Evolutionary conservation across 1,140 invertebrate species (phyloP).

Genomic region (Heliconius hewitsoni): DNA sequence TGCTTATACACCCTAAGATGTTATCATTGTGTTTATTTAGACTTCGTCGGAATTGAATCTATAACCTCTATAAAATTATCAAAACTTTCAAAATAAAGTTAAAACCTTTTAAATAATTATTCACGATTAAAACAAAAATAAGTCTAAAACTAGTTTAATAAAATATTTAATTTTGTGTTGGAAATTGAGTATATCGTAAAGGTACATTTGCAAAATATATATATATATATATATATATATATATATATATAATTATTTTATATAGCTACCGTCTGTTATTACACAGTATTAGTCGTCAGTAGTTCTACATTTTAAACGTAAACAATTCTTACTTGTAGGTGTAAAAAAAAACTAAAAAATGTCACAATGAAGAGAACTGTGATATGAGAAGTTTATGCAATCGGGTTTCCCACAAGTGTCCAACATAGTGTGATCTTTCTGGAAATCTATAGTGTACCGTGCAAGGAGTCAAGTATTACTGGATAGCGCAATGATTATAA

Average conservation of each 20-base stretch:
- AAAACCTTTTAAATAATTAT: too few species aligned
- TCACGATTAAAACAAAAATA: neutral
- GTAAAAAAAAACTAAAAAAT: conserved; percentile 21
- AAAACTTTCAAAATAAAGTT: too few species aligned
- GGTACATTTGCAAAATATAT: neutral
- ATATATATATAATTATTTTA: conserved; percentile 2
- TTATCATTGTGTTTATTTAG: too few species aligned
- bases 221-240: neutral
- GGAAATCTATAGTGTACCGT: conserved; percentile 7
- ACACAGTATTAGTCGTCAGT: neutral
- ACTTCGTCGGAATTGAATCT: too few species aligned
- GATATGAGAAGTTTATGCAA: conserved; percentile 38
- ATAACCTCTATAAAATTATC: too few species aligned
- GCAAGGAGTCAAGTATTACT: conserved; percentile 25
- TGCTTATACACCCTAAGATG: too few species aligned
- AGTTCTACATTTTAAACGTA: neutral
- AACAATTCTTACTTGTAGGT: neutral
- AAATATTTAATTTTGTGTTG: neutral
- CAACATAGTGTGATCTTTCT: conserved; percentile 31
- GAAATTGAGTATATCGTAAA: neutral
- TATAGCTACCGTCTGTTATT: neutral
- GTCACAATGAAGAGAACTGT: conserved; percentile 34
- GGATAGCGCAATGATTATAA: conserved; percentile 33
- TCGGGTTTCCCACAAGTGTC: conserved; percentile 32
- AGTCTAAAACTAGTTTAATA: neutral